phyloP scores from a whole-genome alignment of 1,140 invertebrate genomes.

The Yoshiicerus persimilis region DNA sequence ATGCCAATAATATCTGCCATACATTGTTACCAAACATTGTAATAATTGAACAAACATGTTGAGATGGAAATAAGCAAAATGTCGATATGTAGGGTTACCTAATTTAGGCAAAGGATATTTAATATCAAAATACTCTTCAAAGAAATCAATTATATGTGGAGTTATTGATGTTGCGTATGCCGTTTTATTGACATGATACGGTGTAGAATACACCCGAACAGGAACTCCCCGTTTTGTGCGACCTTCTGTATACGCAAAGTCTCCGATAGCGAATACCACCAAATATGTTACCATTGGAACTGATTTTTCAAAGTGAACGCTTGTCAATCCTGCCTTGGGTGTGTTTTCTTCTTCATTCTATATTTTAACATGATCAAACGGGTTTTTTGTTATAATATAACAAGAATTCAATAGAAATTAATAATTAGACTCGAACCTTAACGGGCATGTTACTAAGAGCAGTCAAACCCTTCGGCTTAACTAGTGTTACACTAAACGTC shows the following conservation, averaged over 20 bases:
- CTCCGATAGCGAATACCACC: conserved; percentile 85
- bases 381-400: background rate
- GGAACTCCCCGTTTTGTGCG: conserved; percentile 61
- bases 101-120: conserved; percentile 84
- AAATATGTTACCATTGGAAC: conserved; percentile 91
- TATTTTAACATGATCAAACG: conserved; percentile 41
- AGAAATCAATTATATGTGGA: conserved; percentile 78
- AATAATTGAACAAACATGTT: no score
- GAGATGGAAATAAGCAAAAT: conserved; percentile 27
- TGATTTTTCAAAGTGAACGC: conserved; percentile 74
- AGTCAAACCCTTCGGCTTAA: conserved; percentile 67
- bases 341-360: conserved; percentile 53
- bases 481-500: conserved; percentile 74
- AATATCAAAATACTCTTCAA: conserved; percentile 81
- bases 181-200: conserved; percentile 66
- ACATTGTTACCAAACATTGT: no score
- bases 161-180: conserved; percentile 77
- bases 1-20: conserved; percentile 85
- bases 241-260: conserved; percentile 68
- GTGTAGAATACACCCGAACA: conserved; percentile 73
- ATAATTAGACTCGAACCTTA: conserved; percentile 43
- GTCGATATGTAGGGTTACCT: conserved; percentile 57
- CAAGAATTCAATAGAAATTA: background rate
- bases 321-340: conserved; percentile 55
- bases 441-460: conserved; percentile 78